phyloP scores from a whole-genome alignment of 2,113 vertebrate genomes.

The Antechinus stuartii region DNA sequence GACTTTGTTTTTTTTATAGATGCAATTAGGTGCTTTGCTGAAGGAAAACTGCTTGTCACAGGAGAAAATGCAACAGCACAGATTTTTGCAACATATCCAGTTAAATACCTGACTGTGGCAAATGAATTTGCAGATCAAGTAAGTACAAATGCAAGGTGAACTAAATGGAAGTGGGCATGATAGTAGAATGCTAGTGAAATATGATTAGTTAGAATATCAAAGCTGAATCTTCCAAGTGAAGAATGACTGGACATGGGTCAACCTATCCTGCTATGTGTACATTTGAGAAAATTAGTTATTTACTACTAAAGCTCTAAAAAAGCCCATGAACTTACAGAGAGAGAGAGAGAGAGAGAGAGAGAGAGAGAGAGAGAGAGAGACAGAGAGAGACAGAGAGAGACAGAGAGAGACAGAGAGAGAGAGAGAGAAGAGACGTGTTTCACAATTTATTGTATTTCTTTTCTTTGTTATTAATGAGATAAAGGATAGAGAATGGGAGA shows the following conservation, averaged over 20 bases:
- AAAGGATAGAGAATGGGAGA: background rate
- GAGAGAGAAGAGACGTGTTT: background rate
- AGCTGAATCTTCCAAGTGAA: background rate
- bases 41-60: conserved; percentile 85
- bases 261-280: background rate
- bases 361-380: too few species aligned
- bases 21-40: conserved; percentile 89
- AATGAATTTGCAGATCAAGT: conserved; percentile 97
- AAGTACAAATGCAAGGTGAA: conserved; percentile 52
- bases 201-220: background rate
- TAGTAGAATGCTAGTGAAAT: background rate
- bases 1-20: conserved; percentile 83
- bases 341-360: too few species aligned
- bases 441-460: background rate
- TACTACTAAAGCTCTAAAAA: background rate
- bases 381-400: too few species aligned
- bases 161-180: background rate
- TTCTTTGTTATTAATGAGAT: background rate
- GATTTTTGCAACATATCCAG: conserved; percentile 96
- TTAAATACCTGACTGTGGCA: conserved; percentile 87
- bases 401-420: too few species aligned
- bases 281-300: background rate
- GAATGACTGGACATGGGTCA: background rate
- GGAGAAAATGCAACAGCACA: conserved; percentile 94
- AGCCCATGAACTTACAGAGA: background rate